These are phyloP conservation scores for Helicoverpa assulta DNA, from an alignment of 2,888 invertebrate species.

Conservation along the genomic window DNA sequence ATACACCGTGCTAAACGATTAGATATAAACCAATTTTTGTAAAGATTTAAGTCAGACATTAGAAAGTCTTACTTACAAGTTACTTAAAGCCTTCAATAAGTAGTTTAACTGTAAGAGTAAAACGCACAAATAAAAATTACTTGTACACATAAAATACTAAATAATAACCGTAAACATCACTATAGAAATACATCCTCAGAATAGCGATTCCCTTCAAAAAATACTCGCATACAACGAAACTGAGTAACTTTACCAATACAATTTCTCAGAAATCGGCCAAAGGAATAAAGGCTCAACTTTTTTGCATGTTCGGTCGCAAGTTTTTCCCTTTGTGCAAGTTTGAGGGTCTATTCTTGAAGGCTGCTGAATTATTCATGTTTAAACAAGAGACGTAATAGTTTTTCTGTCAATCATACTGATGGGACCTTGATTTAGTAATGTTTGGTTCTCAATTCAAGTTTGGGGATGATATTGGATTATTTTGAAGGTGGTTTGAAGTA, in stretches of 20 bases:
- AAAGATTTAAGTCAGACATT: no score
- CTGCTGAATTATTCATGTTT: slow-evolving; percentile 59
- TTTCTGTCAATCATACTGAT: slow-evolving; percentile 52
- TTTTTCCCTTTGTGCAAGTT: slow-evolving; percentile 52
- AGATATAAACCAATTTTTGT: no score
- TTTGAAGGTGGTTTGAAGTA: slow-evolving; percentile 4
- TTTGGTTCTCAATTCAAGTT: slow-evolving; percentile 1
- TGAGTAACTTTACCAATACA: slow-evolving; percentile 45
- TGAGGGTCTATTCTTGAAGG: slow-evolving; percentile 36
- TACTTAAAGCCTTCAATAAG: no score
- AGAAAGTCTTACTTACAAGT: no score
- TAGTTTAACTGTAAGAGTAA: no score
- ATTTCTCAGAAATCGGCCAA: slow-evolving; percentile 47
- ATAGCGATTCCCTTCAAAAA: slow-evolving; percentile 20
- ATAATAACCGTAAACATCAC: neutral
- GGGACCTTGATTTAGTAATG: slow-evolving; percentile 8
- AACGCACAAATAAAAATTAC: no score
- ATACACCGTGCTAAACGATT: no score
- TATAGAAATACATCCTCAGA: neutral
- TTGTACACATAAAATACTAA: no score
- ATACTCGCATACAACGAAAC: slow-evolving; percentile 34
- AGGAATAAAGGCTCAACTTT: slow-evolving; percentile 50
- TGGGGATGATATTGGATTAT: slow-evolving; percentile 18
- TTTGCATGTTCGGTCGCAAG: slow-evolving; percentile 54
- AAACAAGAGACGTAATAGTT: slow-evolving; percentile 44